Evolutionary conservation across 2,888 invertebrate species (phyloP), one percentile per base, ranked within the genome.

Genomic region (Ichneumon xanthorius): DNA sequence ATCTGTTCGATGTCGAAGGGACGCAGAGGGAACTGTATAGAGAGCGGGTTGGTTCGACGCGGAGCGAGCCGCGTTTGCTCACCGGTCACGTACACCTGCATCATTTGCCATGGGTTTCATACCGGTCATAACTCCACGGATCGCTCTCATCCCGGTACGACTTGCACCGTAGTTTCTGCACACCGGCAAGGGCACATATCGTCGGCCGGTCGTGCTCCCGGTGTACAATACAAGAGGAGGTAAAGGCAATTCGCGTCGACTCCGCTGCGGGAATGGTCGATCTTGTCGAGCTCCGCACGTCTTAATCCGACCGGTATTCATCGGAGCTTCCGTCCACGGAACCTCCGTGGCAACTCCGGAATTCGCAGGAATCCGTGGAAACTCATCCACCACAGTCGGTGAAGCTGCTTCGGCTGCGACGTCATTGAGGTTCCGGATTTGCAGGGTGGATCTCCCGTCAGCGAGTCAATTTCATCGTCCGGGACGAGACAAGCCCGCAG

Each of bases 101-200:
- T 93, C 93, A 93, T 93, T 93, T 93, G 92, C 93, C 91, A 93
- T 93, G 92, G 92, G 93, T 93, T 93, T 93, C 92, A 93, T 93
- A 93, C 91, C 91, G 90, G 92, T 91, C 92, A 93, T 93, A 93
- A 93, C 91, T 93, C 91, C 87, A 89, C 90, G 89, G 89, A 91
- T 78, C 73, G 79, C 73, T 77, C 77, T 45, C 79, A 50, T 63
- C 9, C 61, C 67, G 30, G 70, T 22, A 14, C 9, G 19, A 58
- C 58, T 26, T 30, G 9, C 53, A 76, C 65, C 26, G 50, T 22
- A 78, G 30, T 53, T 40, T 37, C 61, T 40, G 16, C 22, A 22
- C 53, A 33, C 22, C 48, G 50, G 14, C 22, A 50, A 26, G 50
- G 4, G 22, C 37, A 65, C 50, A 76, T 76, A 76, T 33, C 65